Conservation (phyloP, 2,888 invertebrate species). For the Bibio marci region DNA sequence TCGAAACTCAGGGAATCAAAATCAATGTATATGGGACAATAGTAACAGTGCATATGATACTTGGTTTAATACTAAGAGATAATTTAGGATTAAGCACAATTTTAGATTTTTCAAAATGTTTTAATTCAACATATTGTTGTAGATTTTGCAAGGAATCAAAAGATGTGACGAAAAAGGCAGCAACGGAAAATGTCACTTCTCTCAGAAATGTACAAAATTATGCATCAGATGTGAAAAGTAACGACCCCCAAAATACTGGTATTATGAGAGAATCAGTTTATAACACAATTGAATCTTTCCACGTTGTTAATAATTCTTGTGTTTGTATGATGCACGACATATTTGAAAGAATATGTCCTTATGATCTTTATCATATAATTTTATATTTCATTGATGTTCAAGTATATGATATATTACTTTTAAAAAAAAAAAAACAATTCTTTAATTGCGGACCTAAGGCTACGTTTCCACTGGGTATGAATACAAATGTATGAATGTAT, state of each 20-base stretch:
- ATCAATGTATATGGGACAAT: neutral
- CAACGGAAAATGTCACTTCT: neutral
- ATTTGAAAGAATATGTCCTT: slow-evolving; percentile 7
- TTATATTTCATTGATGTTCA: slow-evolving; percentile 4
- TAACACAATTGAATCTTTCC: slow-evolving; percentile 4
- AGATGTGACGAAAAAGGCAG: neutral
- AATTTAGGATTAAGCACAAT: slow-evolving; percentile 5
- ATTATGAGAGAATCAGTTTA: slow-evolving; percentile 5
- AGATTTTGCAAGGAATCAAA: slow-evolving; percentile 2
- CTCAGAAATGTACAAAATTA: neutral
- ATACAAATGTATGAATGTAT: too few relatives aligned
- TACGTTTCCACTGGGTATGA: too few relatives aligned
- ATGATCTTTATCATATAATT: slow-evolving; percentile 5
- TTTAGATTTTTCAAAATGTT: slow-evolving; percentile 4
- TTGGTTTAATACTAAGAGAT: slow-evolving; percentile 4
- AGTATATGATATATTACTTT: slow-evolving; percentile 2
- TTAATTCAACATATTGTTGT: slow-evolving; percentile 3
- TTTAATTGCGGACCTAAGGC: slow-evolving; percentile 5
- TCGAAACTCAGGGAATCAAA: slow-evolving; percentile 1
- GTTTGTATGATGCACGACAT: slow-evolving; percentile 8
- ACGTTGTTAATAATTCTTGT: slow-evolving; percentile 4
- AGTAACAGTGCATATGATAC: neutral
- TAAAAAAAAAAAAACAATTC: slow-evolving; percentile 4
- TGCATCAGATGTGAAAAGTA: slow-evolving; percentile 1
- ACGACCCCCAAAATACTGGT: slow-evolving; percentile 3